phyloP scores from a whole-genome alignment of 2,113 vertebrate genomes.

The Anser brachyrhynchus region DNA sequence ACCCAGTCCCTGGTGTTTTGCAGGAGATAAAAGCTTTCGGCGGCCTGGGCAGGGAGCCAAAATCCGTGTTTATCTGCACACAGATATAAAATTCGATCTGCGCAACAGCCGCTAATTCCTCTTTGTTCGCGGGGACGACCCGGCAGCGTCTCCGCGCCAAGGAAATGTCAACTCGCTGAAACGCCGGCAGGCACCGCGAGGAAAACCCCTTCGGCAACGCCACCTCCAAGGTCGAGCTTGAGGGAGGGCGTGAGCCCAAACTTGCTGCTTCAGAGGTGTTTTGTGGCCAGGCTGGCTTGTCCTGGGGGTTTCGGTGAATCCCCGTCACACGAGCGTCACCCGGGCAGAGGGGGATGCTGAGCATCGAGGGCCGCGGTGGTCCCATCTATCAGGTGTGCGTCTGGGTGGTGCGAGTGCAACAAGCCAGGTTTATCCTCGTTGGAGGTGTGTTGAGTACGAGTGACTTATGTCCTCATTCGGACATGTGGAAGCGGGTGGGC shows the following conservation, averaged over 20 bases:
- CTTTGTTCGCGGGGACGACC: not conserved
- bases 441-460: rapidly evolving
- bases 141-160: rapidly evolving
- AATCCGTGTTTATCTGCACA: not conserved
- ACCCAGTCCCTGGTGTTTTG: slow-evolving; percentile 4
- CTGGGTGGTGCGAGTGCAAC: not conserved
- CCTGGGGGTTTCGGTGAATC: not conserved
- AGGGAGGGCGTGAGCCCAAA: not conserved
- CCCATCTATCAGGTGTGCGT: rapidly evolving
- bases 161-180: not conserved
- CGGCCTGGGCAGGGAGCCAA: slow-evolving; percentile 10
- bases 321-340: rapidly evolving
- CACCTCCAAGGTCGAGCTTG: rapidly evolving
- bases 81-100: not conserved
- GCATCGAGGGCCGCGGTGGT: rapidly evolving
- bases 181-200: rapidly evolving
- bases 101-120: not conserved
- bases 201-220: not conserved
- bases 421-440: rapidly evolving
- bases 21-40: not conserved
- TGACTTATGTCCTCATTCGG: not conserved
- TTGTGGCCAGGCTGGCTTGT: not conserved
- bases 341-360: not conserved
- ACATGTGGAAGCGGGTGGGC: not conserved
- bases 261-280: rapidly evolving